Evolutionary conservation across 2,888 invertebrate species (phyloP), one percentile per base, ranked within the genome.

Genomic region (Gerris lacustris): DNA sequence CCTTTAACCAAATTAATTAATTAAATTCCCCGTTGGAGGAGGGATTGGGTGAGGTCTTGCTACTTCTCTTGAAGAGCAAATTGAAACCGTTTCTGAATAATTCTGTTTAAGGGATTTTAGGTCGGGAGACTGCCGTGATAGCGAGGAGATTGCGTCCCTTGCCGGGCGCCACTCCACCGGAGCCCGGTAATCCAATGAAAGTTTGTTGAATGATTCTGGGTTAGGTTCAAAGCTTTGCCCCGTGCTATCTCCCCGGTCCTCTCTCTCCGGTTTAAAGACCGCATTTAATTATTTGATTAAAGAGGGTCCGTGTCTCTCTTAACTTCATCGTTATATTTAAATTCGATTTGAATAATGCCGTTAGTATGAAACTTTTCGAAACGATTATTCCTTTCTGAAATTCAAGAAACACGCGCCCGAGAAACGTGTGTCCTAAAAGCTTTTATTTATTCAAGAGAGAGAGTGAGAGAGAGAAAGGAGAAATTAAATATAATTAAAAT

Each of bases 1-100:
- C 55, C 55, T 55, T 55, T 55, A 55, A 55, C 55, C 15, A 55
- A 55, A 55, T 55, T 55, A 55, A 55, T 55, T 55, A 55, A 55
- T 55, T 55, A 55, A 55, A 55, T 55, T 55, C 55, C 9, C 55
- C 15, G 15, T 55, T 31, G 31, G 31, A 31, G 31, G 31, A 31
- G 31, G 31, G 4, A 31, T 31, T 31, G 31, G 31, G 31, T 31
- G 31, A 31, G 31, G 31, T 31, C 31, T 31, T 31, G 55, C 9
- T 11, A 55, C 9, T 55, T 5, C 5, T 11, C 9, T 11, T 9
- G 15, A 15, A 55, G 55, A 55, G 55, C 55, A 55, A 55, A 55
- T 55, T 55, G 55, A 55, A 55, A 55, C 55, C 55, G 31, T 55
- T 15, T 55, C 55, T 55, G 55, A 55, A 55, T 55, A 55, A 55